Conservation (phyloP, 2,888 invertebrate genomes). For the Platerodrilus igneus region DNA sequence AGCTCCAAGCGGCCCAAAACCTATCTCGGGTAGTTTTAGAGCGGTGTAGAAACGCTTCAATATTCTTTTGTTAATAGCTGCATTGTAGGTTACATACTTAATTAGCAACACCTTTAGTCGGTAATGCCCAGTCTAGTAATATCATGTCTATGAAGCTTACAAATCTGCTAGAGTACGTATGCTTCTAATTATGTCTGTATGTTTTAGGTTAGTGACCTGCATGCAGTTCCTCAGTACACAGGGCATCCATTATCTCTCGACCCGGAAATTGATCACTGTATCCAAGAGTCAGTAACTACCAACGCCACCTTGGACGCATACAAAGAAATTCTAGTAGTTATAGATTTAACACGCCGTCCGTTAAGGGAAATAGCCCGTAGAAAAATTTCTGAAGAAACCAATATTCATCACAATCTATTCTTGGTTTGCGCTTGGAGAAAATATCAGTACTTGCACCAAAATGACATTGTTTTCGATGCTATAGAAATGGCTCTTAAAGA, state of each 20-base stretch:
- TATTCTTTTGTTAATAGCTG: no score
- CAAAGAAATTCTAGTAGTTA: slow-evolving; percentile 11
- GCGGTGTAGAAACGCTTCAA: no score
- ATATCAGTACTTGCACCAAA: slow-evolving; percentile 10
- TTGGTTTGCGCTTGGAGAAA: slow-evolving; percentile 12
- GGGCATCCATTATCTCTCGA: background rate
- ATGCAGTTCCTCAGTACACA: no score
- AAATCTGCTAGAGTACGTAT: no score
- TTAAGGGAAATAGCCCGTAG: slow-evolving; percentile 8
- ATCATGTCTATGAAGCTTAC: no score
- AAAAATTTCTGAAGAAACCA: slow-evolving; percentile 1
- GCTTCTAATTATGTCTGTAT: no score
- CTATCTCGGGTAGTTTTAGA: no score
- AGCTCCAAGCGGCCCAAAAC: no score
- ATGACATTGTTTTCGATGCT: slow-evolving; percentile 8
- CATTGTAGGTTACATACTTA: no score
- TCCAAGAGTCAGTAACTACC: background rate
- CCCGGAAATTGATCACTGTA: background rate
- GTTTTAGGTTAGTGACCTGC: background rate
- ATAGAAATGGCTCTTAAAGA: slow-evolving; percentile 12
- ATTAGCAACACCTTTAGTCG: no score
- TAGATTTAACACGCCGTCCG: slow-evolving; percentile 8
- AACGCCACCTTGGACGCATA: no score
- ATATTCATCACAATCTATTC: slow-evolving; percentile 10
- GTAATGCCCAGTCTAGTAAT: no score